Conservation (phyloP, 2,113 vertebrate genomes). For the Phocoena phocoena region DNA sequence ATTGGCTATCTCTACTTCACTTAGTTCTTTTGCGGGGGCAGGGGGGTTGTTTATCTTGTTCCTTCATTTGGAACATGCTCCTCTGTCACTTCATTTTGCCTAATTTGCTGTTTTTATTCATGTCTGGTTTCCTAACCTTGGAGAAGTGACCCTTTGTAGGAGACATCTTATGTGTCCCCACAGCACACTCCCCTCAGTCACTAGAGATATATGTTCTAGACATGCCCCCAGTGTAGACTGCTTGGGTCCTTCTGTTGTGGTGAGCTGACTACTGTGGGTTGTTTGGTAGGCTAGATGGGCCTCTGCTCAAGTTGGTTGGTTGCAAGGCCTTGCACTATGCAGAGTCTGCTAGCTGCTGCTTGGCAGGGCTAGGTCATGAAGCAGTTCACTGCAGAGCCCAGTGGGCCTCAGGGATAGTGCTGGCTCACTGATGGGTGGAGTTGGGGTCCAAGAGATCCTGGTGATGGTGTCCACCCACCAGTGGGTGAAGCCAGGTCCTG, state of each 20-base stretch:
- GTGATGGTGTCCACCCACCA: not conserved
- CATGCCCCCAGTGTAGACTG: not conserved
- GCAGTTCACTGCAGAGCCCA: not conserved
- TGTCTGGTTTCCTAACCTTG: not conserved
- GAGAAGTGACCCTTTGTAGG: not conserved
- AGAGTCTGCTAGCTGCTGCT: not conserved
- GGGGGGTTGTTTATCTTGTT: not conserved
- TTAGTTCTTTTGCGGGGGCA: rapidly evolving
- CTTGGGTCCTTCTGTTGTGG: not conserved
- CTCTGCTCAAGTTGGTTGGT: not conserved
- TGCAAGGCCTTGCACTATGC: not conserved
- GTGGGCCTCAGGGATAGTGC: not conserved
- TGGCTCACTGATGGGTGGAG: not conserved
- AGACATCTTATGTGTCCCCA: not conserved
- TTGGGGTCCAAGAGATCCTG: not conserved
- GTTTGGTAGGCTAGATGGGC: not conserved
- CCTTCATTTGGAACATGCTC: not conserved
- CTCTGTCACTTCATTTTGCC: not conserved
- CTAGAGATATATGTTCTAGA: not conserved
- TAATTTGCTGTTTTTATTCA: not conserved
- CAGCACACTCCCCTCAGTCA: not conserved
- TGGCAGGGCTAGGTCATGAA: not conserved
- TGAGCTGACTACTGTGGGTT: not conserved
- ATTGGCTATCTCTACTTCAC: not conserved
- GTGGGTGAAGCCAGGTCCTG: not conserved